Evolutionary conservation across 2,888 invertebrate species (phyloP).

Genomic region (Ellobium chinense): DNA sequence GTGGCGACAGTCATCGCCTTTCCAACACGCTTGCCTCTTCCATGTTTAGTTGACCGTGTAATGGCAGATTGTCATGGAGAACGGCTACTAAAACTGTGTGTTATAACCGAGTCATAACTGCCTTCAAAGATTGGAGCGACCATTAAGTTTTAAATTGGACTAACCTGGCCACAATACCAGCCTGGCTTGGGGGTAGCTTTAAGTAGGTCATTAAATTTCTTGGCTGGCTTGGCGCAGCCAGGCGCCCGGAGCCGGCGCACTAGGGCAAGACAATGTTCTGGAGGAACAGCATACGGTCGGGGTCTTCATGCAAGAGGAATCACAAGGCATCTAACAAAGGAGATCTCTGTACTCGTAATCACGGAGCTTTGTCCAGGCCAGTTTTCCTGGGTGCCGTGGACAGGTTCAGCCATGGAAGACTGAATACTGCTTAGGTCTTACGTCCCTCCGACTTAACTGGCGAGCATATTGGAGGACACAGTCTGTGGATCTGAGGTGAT

Average conservation of each 20-base stretch:
- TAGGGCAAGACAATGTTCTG: not conserved
- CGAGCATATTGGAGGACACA: not conserved
- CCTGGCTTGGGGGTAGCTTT: not conserved
- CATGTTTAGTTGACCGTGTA: not conserved
- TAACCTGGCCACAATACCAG: not conserved
- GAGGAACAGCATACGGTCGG: not conserved
- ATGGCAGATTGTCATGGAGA: conserved; percentile 2
- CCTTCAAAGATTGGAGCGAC: not conserved
- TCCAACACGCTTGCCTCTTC: not conserved
- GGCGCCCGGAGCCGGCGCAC: not conserved
- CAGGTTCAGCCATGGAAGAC: not conserved
- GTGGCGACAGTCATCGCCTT: not conserved
- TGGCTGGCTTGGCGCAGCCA: not conserved
- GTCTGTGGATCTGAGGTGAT: not conserved
- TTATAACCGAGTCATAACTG: conserved; percentile 12
- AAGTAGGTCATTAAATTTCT: conserved; percentile 9
- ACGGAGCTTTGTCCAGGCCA: not conserved
- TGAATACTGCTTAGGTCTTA: not conserved
- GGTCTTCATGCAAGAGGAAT: conserved; percentile 4
- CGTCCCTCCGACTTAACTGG: not conserved
- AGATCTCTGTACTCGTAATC: not conserved
- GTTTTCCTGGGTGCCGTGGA: not conserved
- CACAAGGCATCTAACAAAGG: not conserved
- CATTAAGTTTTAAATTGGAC: not conserved
- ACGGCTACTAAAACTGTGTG: not conserved